Evolutionary conservation across 2,113 vertebrate genomes (phyloP).

Genomic region (Nibea coibor): DNA sequence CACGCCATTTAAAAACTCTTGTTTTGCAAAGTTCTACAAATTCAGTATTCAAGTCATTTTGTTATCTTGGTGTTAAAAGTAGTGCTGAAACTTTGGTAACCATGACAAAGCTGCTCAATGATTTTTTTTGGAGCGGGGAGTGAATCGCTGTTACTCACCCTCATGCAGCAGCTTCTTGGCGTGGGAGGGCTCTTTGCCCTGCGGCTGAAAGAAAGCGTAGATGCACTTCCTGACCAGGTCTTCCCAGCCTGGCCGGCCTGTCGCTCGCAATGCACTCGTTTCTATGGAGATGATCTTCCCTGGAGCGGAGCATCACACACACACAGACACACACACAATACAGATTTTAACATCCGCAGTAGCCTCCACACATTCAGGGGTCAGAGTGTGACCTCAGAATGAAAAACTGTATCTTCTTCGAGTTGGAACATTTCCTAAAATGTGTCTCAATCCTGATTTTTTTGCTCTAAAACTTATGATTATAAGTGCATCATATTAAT

Average conservation of each 20-base stretch:
- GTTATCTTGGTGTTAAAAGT: background rate
- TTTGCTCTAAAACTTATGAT: background rate
- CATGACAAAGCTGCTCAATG: slow-evolving; percentile 14
- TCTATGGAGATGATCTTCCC: slow-evolving; percentile 99
- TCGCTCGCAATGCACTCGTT: slow-evolving; percentile 92
- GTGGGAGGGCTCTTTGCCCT: slow-evolving; percentile 94
- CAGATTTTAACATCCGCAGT: slow-evolving; percentile 25
- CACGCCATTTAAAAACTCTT: background rate
- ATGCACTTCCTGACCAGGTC: slow-evolving; percentile 97
- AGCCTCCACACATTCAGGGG: background rate
- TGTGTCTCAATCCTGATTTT: background rate
- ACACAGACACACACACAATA: background rate
- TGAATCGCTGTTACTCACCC: slow-evolving; percentile 80
- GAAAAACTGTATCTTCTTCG: background rate
- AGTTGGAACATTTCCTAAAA: background rate
- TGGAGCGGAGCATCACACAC: slow-evolving; percentile 64
- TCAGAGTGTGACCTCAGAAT: background rate
- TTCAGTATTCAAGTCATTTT: background rate
- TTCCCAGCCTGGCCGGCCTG: slow-evolving; percentile 95
- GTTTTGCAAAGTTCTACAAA: background rate
- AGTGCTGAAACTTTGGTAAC: slow-evolving; percentile 25
- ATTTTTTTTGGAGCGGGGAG: background rate
- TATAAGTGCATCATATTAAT: background rate
- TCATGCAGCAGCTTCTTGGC: slow-evolving; percentile 97
- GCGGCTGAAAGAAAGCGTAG: slow-evolving; percentile 97